Evolutionary conservation across 2,113 vertebrate species (phyloP).

Genomic region (Gallinago media): DNA sequence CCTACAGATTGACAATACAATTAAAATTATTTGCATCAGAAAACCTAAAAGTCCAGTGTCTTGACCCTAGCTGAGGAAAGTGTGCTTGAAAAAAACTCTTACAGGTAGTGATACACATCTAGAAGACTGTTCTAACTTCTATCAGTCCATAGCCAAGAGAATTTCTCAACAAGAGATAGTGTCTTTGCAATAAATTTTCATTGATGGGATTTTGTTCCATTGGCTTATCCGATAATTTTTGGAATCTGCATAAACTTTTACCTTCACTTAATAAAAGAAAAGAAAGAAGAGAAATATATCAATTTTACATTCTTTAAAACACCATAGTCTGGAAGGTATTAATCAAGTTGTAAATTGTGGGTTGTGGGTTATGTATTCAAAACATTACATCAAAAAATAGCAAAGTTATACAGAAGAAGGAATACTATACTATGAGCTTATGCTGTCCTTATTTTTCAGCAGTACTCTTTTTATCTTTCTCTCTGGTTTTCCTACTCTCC

Average conservation of each 20-base stretch:
- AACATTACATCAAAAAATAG: neutral
- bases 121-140: neutral
- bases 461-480: neutral
- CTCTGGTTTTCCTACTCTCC: neutral
- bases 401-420: neutral
- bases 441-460: neutral
- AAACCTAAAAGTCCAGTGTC: neutral
- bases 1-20: neutral
- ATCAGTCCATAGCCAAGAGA: neutral
- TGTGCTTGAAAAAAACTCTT: neutral
- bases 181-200: neutral
- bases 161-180: neutral
- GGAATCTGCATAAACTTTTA: neutral
- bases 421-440: neutral
- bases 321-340: neutral
- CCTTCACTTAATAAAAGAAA: neutral
- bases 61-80: neutral
- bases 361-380: neutral
- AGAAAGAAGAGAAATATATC: neutral
- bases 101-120: fast-evolving
- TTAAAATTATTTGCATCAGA: neutral
- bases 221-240: neutral
- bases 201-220: neutral
- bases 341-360: neutral
- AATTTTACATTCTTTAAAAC: neutral